Conservation (phyloP, 2,113 vertebrate genomes). For the Cyphomyrus plagiostoma region DNA sequence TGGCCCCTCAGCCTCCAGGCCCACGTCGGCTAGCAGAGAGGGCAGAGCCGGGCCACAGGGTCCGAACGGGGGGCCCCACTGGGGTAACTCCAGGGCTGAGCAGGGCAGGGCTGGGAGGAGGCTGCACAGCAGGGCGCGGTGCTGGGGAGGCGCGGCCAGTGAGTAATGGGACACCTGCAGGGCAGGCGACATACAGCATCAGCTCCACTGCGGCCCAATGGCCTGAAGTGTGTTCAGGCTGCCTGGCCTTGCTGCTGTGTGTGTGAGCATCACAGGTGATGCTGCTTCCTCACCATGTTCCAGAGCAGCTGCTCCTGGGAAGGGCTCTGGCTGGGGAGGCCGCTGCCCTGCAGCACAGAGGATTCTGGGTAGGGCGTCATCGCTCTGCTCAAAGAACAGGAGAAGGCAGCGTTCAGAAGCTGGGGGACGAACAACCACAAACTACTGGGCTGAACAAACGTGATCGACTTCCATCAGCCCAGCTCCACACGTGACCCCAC, state of each 20-base stretch:
- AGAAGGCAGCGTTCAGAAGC: not conserved
- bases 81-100: not conserved
- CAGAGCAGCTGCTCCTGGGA: conserved; percentile 18
- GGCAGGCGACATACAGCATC: not conserved
- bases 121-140: not conserved
- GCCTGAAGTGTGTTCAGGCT: not conserved
- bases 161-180: conserved; percentile 13
- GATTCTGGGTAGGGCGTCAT: conserved; percentile 8
- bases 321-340: not conserved
- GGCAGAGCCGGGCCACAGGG: not conserved
- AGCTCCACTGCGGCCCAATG: too few relatives aligned
- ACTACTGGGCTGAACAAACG: not conserved
- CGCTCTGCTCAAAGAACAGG: not conserved
- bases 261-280: not conserved
- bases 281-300: conserved; percentile 12
- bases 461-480: not conserved
- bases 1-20: not conserved
- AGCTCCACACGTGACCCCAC: not conserved
- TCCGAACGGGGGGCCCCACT: not conserved
- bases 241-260: not conserved
- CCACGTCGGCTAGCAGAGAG: conserved; percentile 1
- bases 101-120: not conserved
- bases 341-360: conserved; percentile 20
- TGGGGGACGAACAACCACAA: not conserved
- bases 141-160: not conserved